Evolutionary conservation across 2,797 vertebrate species (phyloP), one percentile per base, ranked within the genome.

Genomic region (Melanotaenia boesemani): DNA sequence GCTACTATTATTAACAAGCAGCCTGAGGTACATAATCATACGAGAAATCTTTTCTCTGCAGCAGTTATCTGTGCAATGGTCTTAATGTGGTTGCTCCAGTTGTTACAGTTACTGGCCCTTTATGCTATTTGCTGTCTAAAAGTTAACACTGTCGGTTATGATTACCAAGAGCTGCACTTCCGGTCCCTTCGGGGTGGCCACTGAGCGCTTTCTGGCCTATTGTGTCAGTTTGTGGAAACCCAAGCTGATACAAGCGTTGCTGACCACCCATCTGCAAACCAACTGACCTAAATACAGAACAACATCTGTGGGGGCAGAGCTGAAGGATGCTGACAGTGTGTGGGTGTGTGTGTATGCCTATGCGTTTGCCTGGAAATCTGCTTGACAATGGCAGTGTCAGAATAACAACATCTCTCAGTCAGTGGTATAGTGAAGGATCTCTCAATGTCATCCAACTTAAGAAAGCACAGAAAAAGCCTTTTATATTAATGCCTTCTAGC

Each of bases 241-340:
- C 85, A 78, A 89, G 88, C 86, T 76, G 85, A 78, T 76, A 72
- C 67, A 32, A 84, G 87, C 72, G 68, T 72, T 36, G 75, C 82
- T 91, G 90, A 85, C 91, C 91, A 92, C 91, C 91, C 91, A 93
- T 90, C 89, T 91, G 88, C 87, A 89, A 87, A 82, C 77, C 60
- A 89, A 89, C 78, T 91, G 91, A 92, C 92, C 91, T 93, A 92
- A 92, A 93, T 92, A 90, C 88, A 76, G 59, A 41, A 67, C 77
- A 90, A 89, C 91, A 90, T 93, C 89, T 91, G 91, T 71, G 89
- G 85, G 86, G 90, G 90, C 86, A 84, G 81, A 82, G 85, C 76
- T 54, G 81, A 48, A 68, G 73, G 77, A 87, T 69, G 77, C 77
- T 85, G 74, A 82, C 67, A 67, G 55, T 3, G 67, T 36, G 63